Evolutionary conservation across 2,888 invertebrate genomes (phyloP).

Genomic region (Leptopilina myrica): DNA sequence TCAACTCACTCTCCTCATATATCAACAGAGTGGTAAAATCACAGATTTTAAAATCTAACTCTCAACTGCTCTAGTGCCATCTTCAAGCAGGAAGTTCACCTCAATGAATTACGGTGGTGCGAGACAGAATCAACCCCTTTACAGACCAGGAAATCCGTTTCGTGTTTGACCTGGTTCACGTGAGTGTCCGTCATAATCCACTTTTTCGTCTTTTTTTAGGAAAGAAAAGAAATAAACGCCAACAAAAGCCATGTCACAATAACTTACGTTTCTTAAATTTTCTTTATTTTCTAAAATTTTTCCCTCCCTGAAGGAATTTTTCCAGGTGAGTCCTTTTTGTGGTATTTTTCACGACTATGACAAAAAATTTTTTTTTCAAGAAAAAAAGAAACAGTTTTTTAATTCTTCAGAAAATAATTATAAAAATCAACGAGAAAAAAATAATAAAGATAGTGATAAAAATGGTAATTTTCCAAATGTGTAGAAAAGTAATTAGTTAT

Average conservation of each 20-base stretch:
- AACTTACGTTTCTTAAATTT: too few species aligned
- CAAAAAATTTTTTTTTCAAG: too few species aligned
- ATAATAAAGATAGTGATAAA: too few species aligned
- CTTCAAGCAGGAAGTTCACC: slow-evolving; percentile 10
- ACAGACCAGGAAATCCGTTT: slow-evolving; percentile 28
- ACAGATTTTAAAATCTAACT: not conserved
- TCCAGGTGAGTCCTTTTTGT: not conserved
- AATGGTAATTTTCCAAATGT: too few species aligned
- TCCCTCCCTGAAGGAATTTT: not conserved
- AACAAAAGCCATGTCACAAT: not conserved
- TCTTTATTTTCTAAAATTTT: too few species aligned
- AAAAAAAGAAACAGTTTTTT: too few species aligned
- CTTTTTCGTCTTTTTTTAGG: not conserved
- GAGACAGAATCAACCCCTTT: slow-evolving; percentile 21
- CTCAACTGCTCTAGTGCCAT: slow-evolving; percentile 7
- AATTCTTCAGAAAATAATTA: too few species aligned
- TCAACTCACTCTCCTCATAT: not conserved
- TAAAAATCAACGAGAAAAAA: too few species aligned
- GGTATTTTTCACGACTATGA: too few species aligned
- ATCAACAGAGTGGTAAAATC: not conserved
- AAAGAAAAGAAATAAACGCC: not conserved
- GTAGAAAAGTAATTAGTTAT: too few species aligned
- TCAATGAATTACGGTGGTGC: not conserved
- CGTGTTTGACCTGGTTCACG: slow-evolving; percentile 32
- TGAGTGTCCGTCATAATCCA: slow-evolving; percentile 23